Conservation (phyloP, 2,888 invertebrate genomes). For the Bursaphelenchus okinawaensis region DNA sequence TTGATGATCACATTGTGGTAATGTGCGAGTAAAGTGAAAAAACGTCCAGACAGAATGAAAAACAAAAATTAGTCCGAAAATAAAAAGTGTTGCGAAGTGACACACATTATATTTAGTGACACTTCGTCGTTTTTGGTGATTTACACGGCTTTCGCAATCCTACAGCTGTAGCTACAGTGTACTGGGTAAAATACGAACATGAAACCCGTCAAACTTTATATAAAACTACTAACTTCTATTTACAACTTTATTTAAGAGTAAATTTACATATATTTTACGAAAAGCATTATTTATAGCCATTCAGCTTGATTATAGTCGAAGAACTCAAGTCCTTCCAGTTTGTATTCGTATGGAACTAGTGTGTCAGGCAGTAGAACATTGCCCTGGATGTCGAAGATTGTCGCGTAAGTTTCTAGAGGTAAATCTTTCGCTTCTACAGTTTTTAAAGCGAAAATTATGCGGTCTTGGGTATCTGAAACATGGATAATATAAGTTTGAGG, state of each 20-base stretch:
- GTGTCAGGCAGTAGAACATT: not conserved
- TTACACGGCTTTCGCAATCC: too few relatives aligned
- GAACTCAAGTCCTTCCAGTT: constrained; percentile 1
- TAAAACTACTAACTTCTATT: not conserved
- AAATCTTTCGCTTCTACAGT: not conserved
- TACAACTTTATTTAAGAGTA: too few relatives aligned
- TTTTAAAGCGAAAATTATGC: not conserved
- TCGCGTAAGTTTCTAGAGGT: not conserved
- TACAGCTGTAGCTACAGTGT: too few relatives aligned
- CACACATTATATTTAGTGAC: not conserved
- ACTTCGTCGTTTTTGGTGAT: too few relatives aligned
- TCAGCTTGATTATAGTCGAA: not conserved
- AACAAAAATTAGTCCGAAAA: not conserved
- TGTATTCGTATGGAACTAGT: not conserved
- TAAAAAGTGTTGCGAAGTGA: not conserved
- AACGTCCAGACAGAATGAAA: too few relatives aligned
- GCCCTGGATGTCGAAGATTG: not conserved
- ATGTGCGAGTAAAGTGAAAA: too few relatives aligned
- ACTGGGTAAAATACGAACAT: not conserved
- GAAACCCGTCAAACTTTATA: not conserved
- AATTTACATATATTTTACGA: too few relatives aligned
- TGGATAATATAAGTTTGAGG: not conserved
- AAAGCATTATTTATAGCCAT: not conserved
- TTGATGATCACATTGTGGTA: too few relatives aligned
- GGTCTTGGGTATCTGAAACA: not conserved